Evolutionary conservation across 2,888 invertebrate genomes (phyloP).

Genomic region (Fragum whitleyi): DNA sequence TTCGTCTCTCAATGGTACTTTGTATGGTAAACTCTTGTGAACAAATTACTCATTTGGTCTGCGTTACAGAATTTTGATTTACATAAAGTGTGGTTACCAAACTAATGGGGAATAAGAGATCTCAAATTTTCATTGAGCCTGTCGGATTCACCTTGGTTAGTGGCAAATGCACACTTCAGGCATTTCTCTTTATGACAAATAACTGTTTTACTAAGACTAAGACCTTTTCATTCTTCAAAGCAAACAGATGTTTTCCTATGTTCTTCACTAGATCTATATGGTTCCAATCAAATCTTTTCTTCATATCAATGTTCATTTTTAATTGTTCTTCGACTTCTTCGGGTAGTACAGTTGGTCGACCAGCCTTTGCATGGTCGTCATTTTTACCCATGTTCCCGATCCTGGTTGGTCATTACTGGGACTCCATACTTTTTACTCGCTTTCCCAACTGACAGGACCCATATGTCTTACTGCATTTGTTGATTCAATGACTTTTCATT

Average conservation of each 20-base stretch:
- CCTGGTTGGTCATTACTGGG: too few species aligned
- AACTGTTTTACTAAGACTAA: neutral
- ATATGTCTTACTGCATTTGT: too few species aligned
- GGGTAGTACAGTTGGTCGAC: too few species aligned
- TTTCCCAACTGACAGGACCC: too few species aligned
- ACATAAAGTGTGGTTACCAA: neutral
- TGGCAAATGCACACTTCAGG: too few species aligned
- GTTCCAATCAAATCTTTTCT: constrained; percentile 1
- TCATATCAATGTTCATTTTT: neutral
- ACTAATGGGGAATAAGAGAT: neutral
- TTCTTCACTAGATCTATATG: constrained; percentile 7
- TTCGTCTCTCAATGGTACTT: neutral
- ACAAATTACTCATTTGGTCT: neutral
- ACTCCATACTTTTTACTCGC: too few species aligned
- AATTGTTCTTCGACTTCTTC: too few species aligned
- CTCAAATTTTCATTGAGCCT: too few species aligned
- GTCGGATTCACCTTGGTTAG: too few species aligned
- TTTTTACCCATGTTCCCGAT: too few species aligned
- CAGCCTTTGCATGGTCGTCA: too few species aligned
- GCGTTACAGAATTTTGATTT: neutral
- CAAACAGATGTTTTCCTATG: neutral
- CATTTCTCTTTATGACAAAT: neutral
- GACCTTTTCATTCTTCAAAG: neutral
- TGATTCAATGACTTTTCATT: too few species aligned
- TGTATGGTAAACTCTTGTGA: neutral